Conservation (phyloP, 2,113 vertebrate species). For the Hippotragus niger region DNA sequence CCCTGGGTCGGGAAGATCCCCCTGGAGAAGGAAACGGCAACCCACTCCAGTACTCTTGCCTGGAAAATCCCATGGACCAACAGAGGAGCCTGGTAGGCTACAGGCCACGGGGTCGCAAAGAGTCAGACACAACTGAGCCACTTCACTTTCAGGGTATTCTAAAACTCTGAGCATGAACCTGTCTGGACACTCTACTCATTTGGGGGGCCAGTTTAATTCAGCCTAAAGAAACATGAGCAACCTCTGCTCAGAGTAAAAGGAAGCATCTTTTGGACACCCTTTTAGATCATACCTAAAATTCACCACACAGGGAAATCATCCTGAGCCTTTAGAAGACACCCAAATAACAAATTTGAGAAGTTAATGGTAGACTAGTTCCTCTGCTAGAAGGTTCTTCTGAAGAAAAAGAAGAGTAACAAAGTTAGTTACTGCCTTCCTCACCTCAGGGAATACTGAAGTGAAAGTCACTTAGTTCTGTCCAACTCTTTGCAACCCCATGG, state of each 20-base stretch:
- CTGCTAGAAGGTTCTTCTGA: not conserved
- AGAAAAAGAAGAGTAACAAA: not conserved
- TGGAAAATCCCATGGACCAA: not conserved
- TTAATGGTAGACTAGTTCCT: not conserved
- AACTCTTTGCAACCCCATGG: not conserved
- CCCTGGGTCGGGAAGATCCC: not conserved
- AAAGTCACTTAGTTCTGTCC: not conserved
- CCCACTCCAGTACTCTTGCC: not conserved
- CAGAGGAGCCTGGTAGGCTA: not conserved
- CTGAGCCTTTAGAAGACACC: slow-evolving; percentile 9
- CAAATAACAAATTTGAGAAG: not conserved
- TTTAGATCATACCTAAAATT: not conserved
- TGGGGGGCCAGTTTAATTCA: not conserved
- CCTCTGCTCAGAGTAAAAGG: not conserved
- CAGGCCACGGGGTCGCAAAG: not conserved
- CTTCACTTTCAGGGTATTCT: not conserved
- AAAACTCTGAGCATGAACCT: not conserved
- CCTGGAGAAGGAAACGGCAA: not conserved
- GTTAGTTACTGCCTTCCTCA: not conserved
- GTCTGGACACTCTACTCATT: not conserved
- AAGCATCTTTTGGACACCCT: not conserved
- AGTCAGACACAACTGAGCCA: not conserved
- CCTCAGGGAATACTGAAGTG: not conserved
- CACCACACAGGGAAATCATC: not conserved
- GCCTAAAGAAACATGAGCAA: not conserved